Base-by-base conservation (phyloP, 2,113 vertebrate genomes). In the Machaerirhynchus nigripectus region DNA sequence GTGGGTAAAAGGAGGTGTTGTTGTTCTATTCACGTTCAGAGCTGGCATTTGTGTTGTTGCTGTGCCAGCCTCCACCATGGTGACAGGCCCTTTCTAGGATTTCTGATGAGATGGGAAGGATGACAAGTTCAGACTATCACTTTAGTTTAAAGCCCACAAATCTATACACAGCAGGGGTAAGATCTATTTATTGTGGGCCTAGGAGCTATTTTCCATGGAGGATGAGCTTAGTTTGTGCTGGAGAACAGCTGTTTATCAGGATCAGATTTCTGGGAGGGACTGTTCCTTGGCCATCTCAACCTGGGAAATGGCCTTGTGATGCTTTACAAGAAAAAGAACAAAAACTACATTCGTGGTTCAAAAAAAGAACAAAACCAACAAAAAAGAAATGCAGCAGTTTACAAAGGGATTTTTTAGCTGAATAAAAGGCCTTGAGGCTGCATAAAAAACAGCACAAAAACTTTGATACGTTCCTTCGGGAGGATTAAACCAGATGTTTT, bases 401-500 rank as follows among this genome's bases (percentile, higher is more conserved):
- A 77, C 39, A 47, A 84, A 94, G n/a, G n/a, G 28, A 7, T 64
- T 67, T 69, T 95, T 92, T 35, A 65, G 40, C 53, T 87, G 86
- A 86, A 82, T 77, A 78, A 60, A 52, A 6, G 42, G n/a, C 95
- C 90, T 96, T 71, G 73, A 91, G 85, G 39, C 31, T 84, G 59
- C 35, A 8, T 35, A 30, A 65, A 65, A 73, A 95, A 56, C 16
- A 44, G 26, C 56, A 69, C 17, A 40, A 69, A 80, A 78, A 64
- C 23, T 53, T 42, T 57, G 59, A 63, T 78, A 69, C 18, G 13
- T 69, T 94, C 87, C 77, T 92, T 47, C 1, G 60, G 46, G 65
- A 90, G 47, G 65, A 64, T 61, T 89, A 78, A 86, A 92, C 12
- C 93, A 96, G 77, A 13, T 52, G 94, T 97, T 97, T 97, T 75